Percentiles rank a stretch among this genome's conserved stretches.
Conservation (phyloP, 2,888 invertebrate species). For the Mechanitis messenoides region DNA sequence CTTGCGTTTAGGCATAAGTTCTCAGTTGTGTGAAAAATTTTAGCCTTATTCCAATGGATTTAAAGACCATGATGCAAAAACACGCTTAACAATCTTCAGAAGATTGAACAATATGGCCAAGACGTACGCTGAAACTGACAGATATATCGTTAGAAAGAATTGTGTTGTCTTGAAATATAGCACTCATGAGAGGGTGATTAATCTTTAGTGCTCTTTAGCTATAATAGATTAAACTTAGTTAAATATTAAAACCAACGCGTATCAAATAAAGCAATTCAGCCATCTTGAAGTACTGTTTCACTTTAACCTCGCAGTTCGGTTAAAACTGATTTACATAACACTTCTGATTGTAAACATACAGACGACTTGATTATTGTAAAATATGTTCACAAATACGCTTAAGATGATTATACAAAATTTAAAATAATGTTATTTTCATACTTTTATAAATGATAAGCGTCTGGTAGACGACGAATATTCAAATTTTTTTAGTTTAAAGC, state of each 20-base stretch:
- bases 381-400: neutral
- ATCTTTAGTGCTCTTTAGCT: neutral
- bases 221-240: too few relatives aligned
- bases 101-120: conserved; percentile 6
- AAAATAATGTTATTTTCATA: too few relatives aligned
- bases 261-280: too few relatives aligned
- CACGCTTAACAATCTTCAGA: conserved; percentile 1
- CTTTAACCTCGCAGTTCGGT: too few relatives aligned
- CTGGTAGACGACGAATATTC: too few relatives aligned
- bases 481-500: too few relatives aligned
- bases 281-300: too few relatives aligned
- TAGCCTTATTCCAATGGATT: conserved; percentile 1
- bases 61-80: conserved; percentile 7
- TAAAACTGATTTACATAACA: too few relatives aligned
- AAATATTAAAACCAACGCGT: too few relatives aligned
- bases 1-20: conserved; percentile 2
- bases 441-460: too few relatives aligned
- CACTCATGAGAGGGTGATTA: neutral
- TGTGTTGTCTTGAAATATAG: neutral
- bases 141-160: conserved; percentile 2
- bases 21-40: conserved; percentile 1
- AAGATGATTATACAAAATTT: neutral
- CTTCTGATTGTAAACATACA: neutral
- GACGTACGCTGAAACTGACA: conserved; percentile 1
- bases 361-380: neutral